These are phyloP conservation scores for Orthonyx spaldingii DNA, from an alignment of 2,113 vertebrate genomes.

Conservation along the genomic window DNA sequence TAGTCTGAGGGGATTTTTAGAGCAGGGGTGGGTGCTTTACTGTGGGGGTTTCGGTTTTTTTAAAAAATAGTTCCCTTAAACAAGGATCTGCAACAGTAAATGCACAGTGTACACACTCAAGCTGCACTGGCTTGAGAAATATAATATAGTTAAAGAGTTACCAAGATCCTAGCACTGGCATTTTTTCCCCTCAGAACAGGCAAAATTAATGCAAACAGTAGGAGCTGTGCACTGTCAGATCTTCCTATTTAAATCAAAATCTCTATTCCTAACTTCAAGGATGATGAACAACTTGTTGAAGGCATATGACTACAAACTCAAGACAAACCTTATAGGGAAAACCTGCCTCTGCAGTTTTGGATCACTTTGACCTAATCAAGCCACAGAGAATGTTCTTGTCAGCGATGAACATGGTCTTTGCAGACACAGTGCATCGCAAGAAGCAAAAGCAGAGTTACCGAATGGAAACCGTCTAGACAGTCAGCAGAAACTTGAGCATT, in stretches of 20 bases:
- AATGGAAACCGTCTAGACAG: conserved; percentile 38
- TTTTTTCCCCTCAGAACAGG: background rate
- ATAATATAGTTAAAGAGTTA: background rate
- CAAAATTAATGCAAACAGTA: background rate
- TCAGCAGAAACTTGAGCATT: conserved; percentile 39
- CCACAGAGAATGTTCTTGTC: background rate
- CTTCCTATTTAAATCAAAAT: background rate
- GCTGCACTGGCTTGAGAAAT: background rate
- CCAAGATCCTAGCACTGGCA: background rate
- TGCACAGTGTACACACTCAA: background rate
- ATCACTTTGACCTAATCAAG: conserved; percentile 14
- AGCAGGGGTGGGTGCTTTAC: background rate
- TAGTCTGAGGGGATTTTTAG: background rate
- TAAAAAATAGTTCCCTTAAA: background rate
- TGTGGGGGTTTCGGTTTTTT: background rate
- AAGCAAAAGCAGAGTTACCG: background rate
- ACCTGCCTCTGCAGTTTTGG: background rate
- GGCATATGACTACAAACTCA: background rate
- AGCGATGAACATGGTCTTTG: background rate
- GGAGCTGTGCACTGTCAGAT: background rate
- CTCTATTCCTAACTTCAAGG: background rate
- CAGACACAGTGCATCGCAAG: background rate
- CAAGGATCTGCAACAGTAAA: background rate
- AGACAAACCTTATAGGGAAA: conserved; percentile 19
- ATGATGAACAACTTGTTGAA: background rate